phyloP scores from a whole-genome alignment of 1,140 invertebrate genomes.

The Conopomorpha cramerella region DNA sequence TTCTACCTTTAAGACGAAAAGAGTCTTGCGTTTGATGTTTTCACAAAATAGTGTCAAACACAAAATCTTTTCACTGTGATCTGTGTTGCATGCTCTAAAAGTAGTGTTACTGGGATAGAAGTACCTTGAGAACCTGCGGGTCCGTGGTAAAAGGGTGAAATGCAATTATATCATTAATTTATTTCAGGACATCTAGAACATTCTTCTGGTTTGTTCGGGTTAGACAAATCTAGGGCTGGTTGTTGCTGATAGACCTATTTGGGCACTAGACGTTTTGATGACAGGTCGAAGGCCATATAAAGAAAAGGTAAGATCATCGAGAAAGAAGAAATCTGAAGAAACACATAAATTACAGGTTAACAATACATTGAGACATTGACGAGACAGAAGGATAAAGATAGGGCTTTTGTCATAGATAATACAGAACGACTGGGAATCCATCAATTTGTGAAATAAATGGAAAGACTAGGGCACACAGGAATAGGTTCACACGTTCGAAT shows the following conservation, averaged over 20 bases:
- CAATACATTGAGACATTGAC: constrained; percentile 44
- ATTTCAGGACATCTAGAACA: constrained; percentile 38
- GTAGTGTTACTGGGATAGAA: constrained; percentile 54
- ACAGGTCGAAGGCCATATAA: constrained; percentile 28
- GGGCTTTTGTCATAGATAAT: too few relatives aligned
- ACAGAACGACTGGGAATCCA: too few relatives aligned
- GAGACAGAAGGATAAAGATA: constrained; percentile 19
- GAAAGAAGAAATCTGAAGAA: constrained; percentile 28
- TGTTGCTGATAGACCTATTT: too few relatives aligned
- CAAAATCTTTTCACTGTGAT: constrained; percentile 1
- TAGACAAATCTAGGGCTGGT: too few relatives aligned
- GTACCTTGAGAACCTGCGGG: constrained; percentile 76
- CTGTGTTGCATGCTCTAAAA: constrained; percentile 40
- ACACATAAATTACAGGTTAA: constrained; percentile 29
- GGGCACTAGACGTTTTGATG: too few relatives aligned
- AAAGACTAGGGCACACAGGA: too few relatives aligned
- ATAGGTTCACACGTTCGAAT: too few relatives aligned
- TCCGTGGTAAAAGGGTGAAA: constrained; percentile 58
- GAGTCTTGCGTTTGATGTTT: too few relatives aligned
- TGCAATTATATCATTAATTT: constrained; percentile 55
- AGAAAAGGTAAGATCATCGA: constrained; percentile 25
- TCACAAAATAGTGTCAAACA: too few relatives aligned
- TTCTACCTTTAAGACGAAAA: too few relatives aligned
- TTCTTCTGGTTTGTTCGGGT: too few relatives aligned
- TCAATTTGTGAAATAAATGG: too few relatives aligned